Base-by-base conservation (phyloP, 2,888 invertebrate species). In the Macaria liturata region DNA sequence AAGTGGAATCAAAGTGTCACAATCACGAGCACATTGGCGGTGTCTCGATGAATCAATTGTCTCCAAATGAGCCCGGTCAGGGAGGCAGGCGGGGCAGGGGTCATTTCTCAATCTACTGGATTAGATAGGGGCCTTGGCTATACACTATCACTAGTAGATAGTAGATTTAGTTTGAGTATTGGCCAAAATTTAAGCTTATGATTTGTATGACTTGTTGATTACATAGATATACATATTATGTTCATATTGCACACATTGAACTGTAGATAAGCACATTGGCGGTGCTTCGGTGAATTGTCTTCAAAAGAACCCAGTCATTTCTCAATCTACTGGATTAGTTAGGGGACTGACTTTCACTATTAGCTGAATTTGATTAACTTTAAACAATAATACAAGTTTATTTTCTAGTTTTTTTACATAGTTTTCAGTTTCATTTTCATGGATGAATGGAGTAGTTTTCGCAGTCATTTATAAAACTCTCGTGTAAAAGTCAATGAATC, bases 31-130 rank as follows among this genome's bases (percentile, higher is more conserved):
- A 64, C 78, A 84, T 85, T 87, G 80, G 70, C 70, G 70, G 69
- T 75, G 88, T 86, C 88, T 87, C 86, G 81, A 79, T 84, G 86
- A 84, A 87, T 89, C 84, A 84, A 88, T 88, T 89, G 86, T 83
- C 85, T 84, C 76, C 66, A 63, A 75, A 72, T 84, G 83, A 84
- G 83, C 84, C 79, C 80, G 71, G 67, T 40, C 42, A 71, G 66
- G 76, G 76, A 78, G 81, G 79, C 75, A 74, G 71, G 59, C 52
- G 42, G 40, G 51, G 57, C 58, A 60, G 66, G 72, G 60, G 61
- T 51, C 57, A 59, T 65, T 62, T 60, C 54, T 64, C 67, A 63
- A 57, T 58, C 57, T 51, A 50, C 9, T 20, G 46, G 56, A 56
- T 57, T 57, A 54, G 34, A 37, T 37, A 8, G 54, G 32, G 39